These are phyloP conservation scores for Poecilus cupreus DNA, from an alignment of 2,888 invertebrate genomes.

Conservation along the genomic window DNA sequence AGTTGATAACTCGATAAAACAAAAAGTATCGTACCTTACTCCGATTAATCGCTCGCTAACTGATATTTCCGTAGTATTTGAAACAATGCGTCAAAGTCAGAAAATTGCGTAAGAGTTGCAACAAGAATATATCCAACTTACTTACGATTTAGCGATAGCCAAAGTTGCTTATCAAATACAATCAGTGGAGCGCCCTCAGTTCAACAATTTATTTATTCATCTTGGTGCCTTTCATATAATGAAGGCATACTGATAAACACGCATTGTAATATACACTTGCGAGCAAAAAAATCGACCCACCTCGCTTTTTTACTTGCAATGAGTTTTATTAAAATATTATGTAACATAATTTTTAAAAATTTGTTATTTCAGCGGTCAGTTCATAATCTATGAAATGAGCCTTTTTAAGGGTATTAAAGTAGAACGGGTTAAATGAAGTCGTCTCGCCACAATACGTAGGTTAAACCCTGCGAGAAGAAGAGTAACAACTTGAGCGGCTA, in stretches of 20 bases:
- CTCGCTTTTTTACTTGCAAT: too few relatives aligned
- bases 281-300: too few relatives aligned
- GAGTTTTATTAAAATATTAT: too few relatives aligned
- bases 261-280: too few relatives aligned
- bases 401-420: too few relatives aligned
- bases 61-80: constrained; percentile 63
- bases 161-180: background rate
- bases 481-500: too few relatives aligned
- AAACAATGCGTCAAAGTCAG: constrained; percentile 64
- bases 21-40: constrained; percentile 64
- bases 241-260: constrained; percentile 64
- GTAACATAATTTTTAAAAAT: too few relatives aligned
- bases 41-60: constrained; percentile 57
- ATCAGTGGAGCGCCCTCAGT: constrained; percentile 45
- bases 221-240: constrained; percentile 65
- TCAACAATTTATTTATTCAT: constrained; percentile 63
- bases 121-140: constrained; percentile 62
- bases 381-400: too few relatives aligned
- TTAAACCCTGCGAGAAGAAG: too few relatives aligned
- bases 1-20: constrained; percentile 51
- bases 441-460: too few relatives aligned
- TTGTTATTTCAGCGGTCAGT: too few relatives aligned
- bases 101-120: constrained; percentile 60
- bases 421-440: too few relatives aligned
- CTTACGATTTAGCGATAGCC: constrained; percentile 63